These are phyloP conservation scores for Pachydiplax longipennis DNA, from an alignment of 2,888 invertebrate genomes.

Conservation along the genomic window DNA sequence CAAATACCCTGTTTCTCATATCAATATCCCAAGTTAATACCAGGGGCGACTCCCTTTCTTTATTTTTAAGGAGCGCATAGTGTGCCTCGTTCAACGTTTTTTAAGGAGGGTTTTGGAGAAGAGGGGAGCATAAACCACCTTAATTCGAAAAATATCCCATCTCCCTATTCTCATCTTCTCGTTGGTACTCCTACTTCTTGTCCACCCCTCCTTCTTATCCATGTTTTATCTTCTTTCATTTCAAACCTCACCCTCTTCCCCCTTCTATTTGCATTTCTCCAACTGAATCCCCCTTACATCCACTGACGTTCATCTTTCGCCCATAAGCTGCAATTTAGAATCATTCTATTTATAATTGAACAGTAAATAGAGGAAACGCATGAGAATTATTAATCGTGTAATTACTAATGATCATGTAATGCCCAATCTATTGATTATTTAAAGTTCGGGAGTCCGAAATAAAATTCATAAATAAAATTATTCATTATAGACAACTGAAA, in stretches of 20 bases:
- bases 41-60: neutral
- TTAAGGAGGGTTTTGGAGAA: neutral
- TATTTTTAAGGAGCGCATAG: neutral
- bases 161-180: neutral
- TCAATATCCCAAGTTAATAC: slow-evolving; percentile 35
- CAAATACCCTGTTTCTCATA: slow-evolving; percentile 1
- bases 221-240: neutral
- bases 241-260: neutral
- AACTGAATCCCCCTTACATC: too few relatives aligned
- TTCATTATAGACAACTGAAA: too few relatives aligned
- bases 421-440: too few relatives aligned
- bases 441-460: too few relatives aligned
- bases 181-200: neutral
- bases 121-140: neutral
- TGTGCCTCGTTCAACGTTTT: neutral
- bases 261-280: neutral
- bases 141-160: neutral
- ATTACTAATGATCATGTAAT: too few relatives aligned
- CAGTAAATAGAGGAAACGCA: too few relatives aligned
- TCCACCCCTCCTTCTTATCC: neutral
- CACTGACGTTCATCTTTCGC: too few relatives aligned
- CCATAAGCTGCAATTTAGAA: too few relatives aligned
- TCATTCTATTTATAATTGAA: too few relatives aligned
- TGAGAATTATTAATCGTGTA: too few relatives aligned
- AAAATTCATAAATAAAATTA: too few relatives aligned